These are phyloP conservation scores for Priocnemis perturbator DNA, from an alignment of 2,888 invertebrate genomes.

Conservation along the genomic window DNA sequence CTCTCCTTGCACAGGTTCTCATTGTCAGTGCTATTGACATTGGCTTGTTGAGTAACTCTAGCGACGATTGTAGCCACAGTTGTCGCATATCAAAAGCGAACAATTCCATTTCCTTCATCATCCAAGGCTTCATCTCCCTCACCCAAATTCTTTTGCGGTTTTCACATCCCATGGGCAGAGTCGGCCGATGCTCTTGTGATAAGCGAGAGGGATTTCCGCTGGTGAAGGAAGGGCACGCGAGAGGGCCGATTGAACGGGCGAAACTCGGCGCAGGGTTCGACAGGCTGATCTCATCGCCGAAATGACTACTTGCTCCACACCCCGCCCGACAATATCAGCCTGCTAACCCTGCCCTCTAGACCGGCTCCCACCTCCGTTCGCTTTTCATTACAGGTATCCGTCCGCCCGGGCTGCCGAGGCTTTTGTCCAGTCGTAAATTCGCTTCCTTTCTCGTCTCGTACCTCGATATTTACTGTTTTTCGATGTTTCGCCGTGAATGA, in stretches of 20 bases:
- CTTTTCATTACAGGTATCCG: not conserved
- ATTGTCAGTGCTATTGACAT: too few relatives aligned
- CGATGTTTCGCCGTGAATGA: too few relatives aligned
- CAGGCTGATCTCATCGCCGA: slow-evolving; percentile 76
- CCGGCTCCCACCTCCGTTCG: slow-evolving; percentile 31
- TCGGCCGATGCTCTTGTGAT: slow-evolving; percentile 17
- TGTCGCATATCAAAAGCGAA: not conserved
- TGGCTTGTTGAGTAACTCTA: too few relatives aligned
- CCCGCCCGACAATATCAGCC: slow-evolving; percentile 75
- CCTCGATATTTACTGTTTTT: too few relatives aligned
- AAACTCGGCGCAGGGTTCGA: slow-evolving; percentile 73
- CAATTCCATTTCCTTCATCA: not conserved
- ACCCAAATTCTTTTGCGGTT: not conserved
- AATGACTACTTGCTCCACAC: slow-evolving; percentile 72
- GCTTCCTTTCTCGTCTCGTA: not conserved
- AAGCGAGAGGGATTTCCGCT: slow-evolving; percentile 26
- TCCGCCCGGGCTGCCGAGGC: not conserved
- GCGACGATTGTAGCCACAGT: too few relatives aligned
- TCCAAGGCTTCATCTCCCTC: not conserved
- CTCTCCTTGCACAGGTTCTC: too few relatives aligned
- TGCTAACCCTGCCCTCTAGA: slow-evolving; percentile 72
- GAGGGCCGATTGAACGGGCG: slow-evolving; percentile 42
- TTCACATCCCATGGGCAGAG: not conserved
- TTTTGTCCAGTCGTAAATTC: not conserved
- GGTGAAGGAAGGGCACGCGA: slow-evolving; percentile 22